Base-by-base conservation (phyloP, 2,113 vertebrate genomes). In the Carassius carassius region DNA sequence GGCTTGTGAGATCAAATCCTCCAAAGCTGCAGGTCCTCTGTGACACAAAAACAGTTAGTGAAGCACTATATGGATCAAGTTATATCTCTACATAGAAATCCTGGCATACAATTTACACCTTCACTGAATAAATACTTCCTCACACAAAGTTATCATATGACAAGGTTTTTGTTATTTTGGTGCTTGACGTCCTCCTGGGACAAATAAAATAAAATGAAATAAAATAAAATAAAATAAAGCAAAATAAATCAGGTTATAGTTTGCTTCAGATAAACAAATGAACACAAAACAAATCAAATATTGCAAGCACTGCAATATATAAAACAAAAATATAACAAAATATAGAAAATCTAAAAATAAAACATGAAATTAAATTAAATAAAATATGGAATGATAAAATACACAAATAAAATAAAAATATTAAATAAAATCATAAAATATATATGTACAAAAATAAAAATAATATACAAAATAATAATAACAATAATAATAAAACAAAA, bases 11-110 rank as follows among this genome's bases (percentile, higher is more conserved):
- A 90, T 99, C 98, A 88, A 99, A 99, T 44, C 98, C 98, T 90
- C 98, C 97, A 90, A 99, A 99, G 90, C 98, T 99, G 89, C 96
- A 97, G 72, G 97, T 98, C 92, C 98, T 97, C 98, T 99, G 94
- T 21, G 89, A 87, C 92, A 54, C 56, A 72, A 54, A 13, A 5
- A 70, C 4, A 19, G 6, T 35, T 77, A 23, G 82, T 32, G 54
- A 8, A 78, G 19, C 35, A 60, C 19, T n/a, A 11, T 67, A 14
- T 19, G n/a, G n/a, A n/a, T n/a, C n/a, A n/a, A n/a, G n/a, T 37
- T 21, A 69, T 19, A 37, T 19, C 17, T 37, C 35, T 37, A 69
- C 17, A 69, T 69, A 37, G 9, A 69, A 37, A 70, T 70, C 17
- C 37, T 21, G 32, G 14, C 16, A 69, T 70, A 11, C 1, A 21